Base-by-base conservation (phyloP, 2,888 invertebrate species). In the Zaprionus bogoriensis region DNA sequence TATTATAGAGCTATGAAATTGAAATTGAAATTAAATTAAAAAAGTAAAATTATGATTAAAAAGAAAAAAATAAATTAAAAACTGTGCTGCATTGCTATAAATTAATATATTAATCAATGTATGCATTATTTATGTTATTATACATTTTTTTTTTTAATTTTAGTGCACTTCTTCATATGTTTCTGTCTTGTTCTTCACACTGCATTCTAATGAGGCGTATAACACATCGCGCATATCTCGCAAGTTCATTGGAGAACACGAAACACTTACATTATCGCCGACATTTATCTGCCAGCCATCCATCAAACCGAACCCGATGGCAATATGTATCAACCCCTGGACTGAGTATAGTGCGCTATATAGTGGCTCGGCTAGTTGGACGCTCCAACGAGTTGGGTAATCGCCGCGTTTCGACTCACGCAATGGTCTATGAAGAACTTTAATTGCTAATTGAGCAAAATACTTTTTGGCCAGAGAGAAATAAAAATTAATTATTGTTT, bases 371-470 rank as follows among this genome's bases (percentile, higher is more conserved):
- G 14, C 32, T 36, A 36, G 32, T 36, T 32, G 30, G 27, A 27
- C 27, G 27, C 3, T 27, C 27, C 10, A 27, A 27, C 27, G 27
- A 27, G 12, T 32, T 36, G 32, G 32, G 32, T 36, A 36, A 36
- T 36, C 32, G 32, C 14, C 52, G 59, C 52, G 59, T 39, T 68
- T 74, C 23, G 70, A 52, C 57, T 69, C 78, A 79, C 86, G 79
- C 79, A 86, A 79, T 64, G 72, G 39, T 53, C 79, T 75, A 69
- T 69, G 65, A 78, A 54, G 61, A 70, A 79, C 66, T 79, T 83
- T 87, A 83, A 83, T 83, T 72, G 83, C 77, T 85, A 87, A 83
- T 81, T 83, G 81, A 81, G 68, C 74, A 68, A 86, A 81, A 83
- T 74, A 64, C 61, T 68, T 72, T 73, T 76, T 72, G 65, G 77